These are phyloP conservation scores for Matsumurasca onukii DNA, from an alignment of 1,140 invertebrate species.

Conservation along the genomic window DNA sequence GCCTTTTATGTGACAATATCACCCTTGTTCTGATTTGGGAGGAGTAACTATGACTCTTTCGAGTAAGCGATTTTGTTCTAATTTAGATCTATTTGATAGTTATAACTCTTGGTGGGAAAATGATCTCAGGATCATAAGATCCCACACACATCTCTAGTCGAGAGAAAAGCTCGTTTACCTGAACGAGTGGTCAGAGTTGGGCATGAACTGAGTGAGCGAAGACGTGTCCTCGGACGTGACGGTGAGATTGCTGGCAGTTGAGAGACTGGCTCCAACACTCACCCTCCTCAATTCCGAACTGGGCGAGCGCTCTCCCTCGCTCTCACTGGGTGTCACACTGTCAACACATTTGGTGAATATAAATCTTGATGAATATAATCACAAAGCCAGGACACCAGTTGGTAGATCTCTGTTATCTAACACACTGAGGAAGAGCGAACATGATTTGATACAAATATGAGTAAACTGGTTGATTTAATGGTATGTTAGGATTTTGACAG, in stretches of 20 bases:
- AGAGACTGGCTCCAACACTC: constrained; percentile 38
- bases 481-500: too few species aligned
- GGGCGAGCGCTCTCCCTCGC: constrained; percentile 40
- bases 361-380: too few species aligned
- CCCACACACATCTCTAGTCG: not conserved
- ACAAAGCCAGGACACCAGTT: too few species aligned
- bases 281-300: constrained; percentile 41
- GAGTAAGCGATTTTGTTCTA: too few species aligned
- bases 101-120: not conserved
- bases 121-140: not conserved
- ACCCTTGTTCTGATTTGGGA: too few species aligned
- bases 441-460: too few species aligned
- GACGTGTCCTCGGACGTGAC: constrained; percentile 3
- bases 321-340: constrained; percentile 39
- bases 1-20: too few species aligned
- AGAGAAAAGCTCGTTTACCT: constrained; percentile 16
- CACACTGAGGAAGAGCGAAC: too few species aligned
- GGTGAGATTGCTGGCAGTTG: constrained; percentile 4
- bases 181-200: constrained; percentile 27
- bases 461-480: too few species aligned
- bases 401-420: too few species aligned
- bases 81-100: not conserved
- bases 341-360: too few species aligned
- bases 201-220: constrained; percentile 19
- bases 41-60: too few species aligned